Evolutionary conservation across 2,797 vertebrate species (phyloP).

Genomic region (Petrocephalus schoutedeni): DNA sequence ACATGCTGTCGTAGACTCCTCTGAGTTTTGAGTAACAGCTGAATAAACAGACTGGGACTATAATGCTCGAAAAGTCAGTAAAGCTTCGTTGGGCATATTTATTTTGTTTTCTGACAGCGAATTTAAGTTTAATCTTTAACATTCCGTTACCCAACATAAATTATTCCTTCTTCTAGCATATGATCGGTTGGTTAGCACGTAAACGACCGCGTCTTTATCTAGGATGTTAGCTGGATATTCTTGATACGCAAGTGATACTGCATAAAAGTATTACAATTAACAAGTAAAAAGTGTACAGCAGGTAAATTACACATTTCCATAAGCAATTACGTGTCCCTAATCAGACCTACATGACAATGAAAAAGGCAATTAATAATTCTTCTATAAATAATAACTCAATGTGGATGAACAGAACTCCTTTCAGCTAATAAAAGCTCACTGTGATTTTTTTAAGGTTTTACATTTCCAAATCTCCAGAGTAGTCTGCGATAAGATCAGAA

Average conservation of each 20-base stretch:
- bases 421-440: slow-evolving; percentile 64
- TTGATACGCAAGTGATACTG: background rate
- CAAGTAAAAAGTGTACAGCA: background rate
- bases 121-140: background rate
- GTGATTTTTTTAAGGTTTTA: slow-evolving; percentile 34
- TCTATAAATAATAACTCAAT: slow-evolving; percentile 54
- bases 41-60: background rate
- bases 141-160: background rate
- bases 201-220: background rate
- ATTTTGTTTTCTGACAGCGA: background rate
- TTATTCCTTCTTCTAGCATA: background rate
- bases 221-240: background rate
- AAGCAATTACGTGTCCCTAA: background rate
- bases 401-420: slow-evolving; percentile 65
- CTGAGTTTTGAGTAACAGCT: background rate
- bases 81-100: background rate
- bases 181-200: background rate
- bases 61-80: background rate
- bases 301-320: background rate
- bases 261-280: background rate
- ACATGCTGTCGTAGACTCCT: background rate
- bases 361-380: slow-evolving; percentile 67
- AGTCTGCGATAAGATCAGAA: slow-evolving; percentile 67
- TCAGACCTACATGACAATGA: slow-evolving; percentile 46
- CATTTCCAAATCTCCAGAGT: slow-evolving; percentile 52